phyloP scores from a whole-genome alignment of 2,113 vertebrate species.

The Aegotheles bennettii region DNA sequence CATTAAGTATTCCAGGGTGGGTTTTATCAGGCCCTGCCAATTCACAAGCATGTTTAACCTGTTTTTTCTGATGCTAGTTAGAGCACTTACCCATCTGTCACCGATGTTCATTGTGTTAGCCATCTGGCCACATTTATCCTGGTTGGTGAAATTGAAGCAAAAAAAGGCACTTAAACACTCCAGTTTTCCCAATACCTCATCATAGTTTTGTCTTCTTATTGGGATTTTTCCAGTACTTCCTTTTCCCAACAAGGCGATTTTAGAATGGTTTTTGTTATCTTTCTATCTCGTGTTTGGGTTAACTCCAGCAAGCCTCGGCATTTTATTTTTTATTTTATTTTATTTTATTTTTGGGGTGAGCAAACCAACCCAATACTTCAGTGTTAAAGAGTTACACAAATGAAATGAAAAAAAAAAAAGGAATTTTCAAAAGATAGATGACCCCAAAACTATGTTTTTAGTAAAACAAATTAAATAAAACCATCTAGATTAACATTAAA shows the following conservation, averaged over 20 bases:
- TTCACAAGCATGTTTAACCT: slow-evolving; percentile 56
- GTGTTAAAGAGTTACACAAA: neutral
- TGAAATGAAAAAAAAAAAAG: neutral
- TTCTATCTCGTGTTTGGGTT: neutral
- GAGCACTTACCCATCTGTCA: slow-evolving; percentile 64
- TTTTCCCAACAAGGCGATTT: neutral
- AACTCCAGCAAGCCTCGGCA: neutral
- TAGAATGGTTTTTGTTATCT: neutral
- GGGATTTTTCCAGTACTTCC: neutral
- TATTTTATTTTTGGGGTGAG: neutral
- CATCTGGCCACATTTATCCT: slow-evolving; percentile 54
- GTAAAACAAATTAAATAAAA: neutral
- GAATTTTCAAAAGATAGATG: neutral
- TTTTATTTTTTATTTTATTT: neutral
- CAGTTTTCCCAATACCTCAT: neutral
- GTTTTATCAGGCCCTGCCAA: slow-evolving; percentile 38
- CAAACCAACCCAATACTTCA: neutral
- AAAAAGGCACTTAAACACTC: slow-evolving; percentile 29
- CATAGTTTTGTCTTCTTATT: neutral
- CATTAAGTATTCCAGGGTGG: slow-evolving; percentile 52
- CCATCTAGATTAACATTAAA: neutral
- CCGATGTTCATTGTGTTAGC: slow-evolving; percentile 55
- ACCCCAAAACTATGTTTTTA: neutral
- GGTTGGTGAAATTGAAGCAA: slow-evolving; percentile 4
- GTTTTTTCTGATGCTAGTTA: slow-evolving; percentile 50